These are phyloP conservation scores for Orgyia antiqua DNA, from an alignment of 2,888 invertebrate species.

Conservation along the genomic window DNA sequence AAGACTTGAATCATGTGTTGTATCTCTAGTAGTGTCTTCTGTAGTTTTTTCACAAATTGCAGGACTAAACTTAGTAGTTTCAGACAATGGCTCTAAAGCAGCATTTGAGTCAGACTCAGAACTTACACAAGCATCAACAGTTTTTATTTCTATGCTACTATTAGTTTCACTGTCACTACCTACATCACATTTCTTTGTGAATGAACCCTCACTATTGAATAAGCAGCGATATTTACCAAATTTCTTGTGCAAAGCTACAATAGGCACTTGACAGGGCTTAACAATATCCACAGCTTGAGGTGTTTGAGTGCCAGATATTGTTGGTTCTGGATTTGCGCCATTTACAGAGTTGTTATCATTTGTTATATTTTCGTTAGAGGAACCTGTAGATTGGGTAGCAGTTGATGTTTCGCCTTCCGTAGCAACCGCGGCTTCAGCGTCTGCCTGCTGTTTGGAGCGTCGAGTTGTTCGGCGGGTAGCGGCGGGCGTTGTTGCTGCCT, in stretches of 20 bases:
- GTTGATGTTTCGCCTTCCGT: slow-evolving; percentile 45
- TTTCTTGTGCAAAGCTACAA: slow-evolving; percentile 71
- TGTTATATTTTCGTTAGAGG: slow-evolving; percentile 8
- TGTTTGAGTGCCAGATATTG: slow-evolving; percentile 26
- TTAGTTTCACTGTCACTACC: slow-evolving; percentile 74
- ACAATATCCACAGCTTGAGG: slow-evolving; percentile 29
- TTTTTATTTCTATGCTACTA: slow-evolving; percentile 64
- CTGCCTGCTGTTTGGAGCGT: slow-evolving; percentile 54
- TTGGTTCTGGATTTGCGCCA: slow-evolving; percentile 11
- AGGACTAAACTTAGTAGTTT: slow-evolving; percentile 53
- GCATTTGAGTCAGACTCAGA: slow-evolving; percentile 74
- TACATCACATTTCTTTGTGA: slow-evolving; percentile 56
- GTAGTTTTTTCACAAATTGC: slow-evolving; percentile 32
- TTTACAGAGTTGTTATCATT: slow-evolving; percentile 15
- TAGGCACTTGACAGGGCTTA: slow-evolving; percentile 43
- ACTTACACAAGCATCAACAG: slow-evolving; percentile 61
- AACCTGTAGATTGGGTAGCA: slow-evolving; percentile 5
- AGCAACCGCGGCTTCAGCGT: slow-evolving; percentile 27
- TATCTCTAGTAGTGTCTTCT: slow-evolving; percentile 40
- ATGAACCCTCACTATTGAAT: slow-evolving; percentile 57
- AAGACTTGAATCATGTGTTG: slow-evolving; percentile 36
- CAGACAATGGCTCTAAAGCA: slow-evolving; percentile 54
- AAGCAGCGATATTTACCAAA: slow-evolving; percentile 78
- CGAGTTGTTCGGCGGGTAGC: slow-evolving; percentile 55
- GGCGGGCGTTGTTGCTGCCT: slow-evolving; percentile 49